phyloP scores from a whole-genome alignment of 2,888 invertebrate species.

The Agrochola litura region DNA sequence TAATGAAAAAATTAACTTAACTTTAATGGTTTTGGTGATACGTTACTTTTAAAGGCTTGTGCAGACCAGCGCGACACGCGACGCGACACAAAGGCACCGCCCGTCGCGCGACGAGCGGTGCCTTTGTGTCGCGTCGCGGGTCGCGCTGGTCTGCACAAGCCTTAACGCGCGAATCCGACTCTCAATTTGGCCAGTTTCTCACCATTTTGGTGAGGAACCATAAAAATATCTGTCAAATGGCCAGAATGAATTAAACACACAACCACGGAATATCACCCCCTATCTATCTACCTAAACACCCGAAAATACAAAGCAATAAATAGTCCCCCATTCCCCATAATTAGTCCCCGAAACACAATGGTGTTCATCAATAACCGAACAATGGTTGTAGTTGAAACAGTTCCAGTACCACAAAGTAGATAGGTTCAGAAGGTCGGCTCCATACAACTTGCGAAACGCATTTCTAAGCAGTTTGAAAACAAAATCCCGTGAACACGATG shows the following conservation, averaged over 20 bases:
- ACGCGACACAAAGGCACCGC: too few relatives aligned
- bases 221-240: background rate
- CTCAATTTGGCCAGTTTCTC: too few relatives aligned
- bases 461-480: too few relatives aligned
- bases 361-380: constrained; percentile 53
- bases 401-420: background rate
- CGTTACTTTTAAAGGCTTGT: too few relatives aligned
- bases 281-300: background rate
- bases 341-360: constrained; percentile 42
- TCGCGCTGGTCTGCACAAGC: too few relatives aligned
- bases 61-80: too few relatives aligned
- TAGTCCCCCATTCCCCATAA: constrained; percentile 31
- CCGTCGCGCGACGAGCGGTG: too few relatives aligned
- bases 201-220: background rate
- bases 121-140: too few relatives aligned
- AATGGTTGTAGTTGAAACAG: constrained; percentile 37
- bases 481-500: too few relatives aligned
- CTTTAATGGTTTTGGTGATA: background rate
- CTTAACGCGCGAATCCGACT: too few relatives aligned
- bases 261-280: background rate
- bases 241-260: background rate
- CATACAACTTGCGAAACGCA: too few relatives aligned
- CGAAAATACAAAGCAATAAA: constrained; percentile 25
- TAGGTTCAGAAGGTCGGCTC: background rate
- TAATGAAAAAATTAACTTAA: background rate